Evolutionary conservation across 2,797 vertebrate genomes (phyloP), one percentile per base, ranked within the genome.

Genomic region (Botia kubotai): DNA sequence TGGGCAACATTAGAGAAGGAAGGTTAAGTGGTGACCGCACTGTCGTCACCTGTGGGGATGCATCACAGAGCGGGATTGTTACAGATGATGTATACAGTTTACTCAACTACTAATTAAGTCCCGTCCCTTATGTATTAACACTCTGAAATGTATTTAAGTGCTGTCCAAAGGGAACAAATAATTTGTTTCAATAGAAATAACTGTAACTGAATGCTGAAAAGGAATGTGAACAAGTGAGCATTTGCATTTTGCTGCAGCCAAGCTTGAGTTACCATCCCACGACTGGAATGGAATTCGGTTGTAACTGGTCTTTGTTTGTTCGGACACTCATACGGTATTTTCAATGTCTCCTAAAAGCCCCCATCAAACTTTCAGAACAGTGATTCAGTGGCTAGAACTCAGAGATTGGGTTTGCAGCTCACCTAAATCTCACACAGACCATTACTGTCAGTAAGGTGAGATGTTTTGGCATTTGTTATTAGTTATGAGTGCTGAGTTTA

Each of bases 1-100:
- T 89, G 89, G 82, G 75, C 87, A 85, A 87, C 89, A 89, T 89
- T 83, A 91, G 87, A 91, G 86, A 72, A 48, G 68, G 19, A 58
- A 85, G 84, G 81, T 86, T 86, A 87, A 90, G 84, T 84, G 82
- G 74, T 74, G 80, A 67, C 80, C 43, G 21, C 29, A 71, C 72
- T 75, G 80, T 66, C 57, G 19, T 85, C 86, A 86, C 80, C 76
- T 74, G 76, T 53, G 73, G 72, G 74, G 70, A 82, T 26, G 53
- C 81, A 74, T 50, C 68, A 86, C 57, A 80, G 73, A 75, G 21
- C 26, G 50, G 16, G 36, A 69, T 12, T 46, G 52, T 75, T 75
- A 53, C 33, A n/a, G 17, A 66, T 60, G 21, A 82, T 79, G 65
- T 39, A 73, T 67, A 52, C 62, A 8, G 19, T 53, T 81, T 79